Evolutionary conservation across 2,888 invertebrate genomes (phyloP), one percentile per base, ranked within the genome.

Genomic region (Thymelicus sylvestris): DNA sequence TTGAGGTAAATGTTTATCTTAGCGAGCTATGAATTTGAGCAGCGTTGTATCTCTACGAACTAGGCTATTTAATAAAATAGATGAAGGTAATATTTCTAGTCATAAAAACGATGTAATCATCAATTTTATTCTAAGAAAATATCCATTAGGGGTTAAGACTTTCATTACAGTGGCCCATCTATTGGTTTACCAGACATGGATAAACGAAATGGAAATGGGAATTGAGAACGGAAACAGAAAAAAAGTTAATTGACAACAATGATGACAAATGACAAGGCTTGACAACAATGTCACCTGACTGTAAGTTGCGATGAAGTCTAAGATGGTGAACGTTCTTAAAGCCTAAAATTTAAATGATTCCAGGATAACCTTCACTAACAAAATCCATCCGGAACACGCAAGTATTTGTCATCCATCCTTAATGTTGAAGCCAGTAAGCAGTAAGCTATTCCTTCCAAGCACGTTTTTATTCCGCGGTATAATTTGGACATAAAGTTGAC

Each of bases 401-500:
- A 55, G 24, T 57, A 57, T 57, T 57, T 38, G 31, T 38, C 6
- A 10, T 24, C 52, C 52, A 24, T 38, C n/a, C 15, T 1, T 60
- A 41, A 60, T 60, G 60, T 41, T 8, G 41, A 41, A 41, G 2
- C n/a, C 7, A 60, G 41, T 41, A 60, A n/a, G 15, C n/a, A 41
- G 60, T 39, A 15, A 63, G 63, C 63, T 63, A 63, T 63, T 69
- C 47, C 63, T 57, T 63, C 62, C 55, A 63, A 38, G 47, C 50
- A 47, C 64, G 69, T 69, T 69, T 63, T 69, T 69, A 69, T 69
- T 48, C 63, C n/a, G 57, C 59, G 47, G 69, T 64, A 69, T 69
- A 69, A 69, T 69, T 69, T 60, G 39, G n/a, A 48, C 69, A 69
- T 69, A 69, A 69, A 50, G 64, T 60, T 31, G 41, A 39, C 63